These are phyloP conservation scores for Chamaetylas fuelleborni DNA, from an alignment of 2,113 vertebrate genomes.

Conservation along the genomic window DNA sequence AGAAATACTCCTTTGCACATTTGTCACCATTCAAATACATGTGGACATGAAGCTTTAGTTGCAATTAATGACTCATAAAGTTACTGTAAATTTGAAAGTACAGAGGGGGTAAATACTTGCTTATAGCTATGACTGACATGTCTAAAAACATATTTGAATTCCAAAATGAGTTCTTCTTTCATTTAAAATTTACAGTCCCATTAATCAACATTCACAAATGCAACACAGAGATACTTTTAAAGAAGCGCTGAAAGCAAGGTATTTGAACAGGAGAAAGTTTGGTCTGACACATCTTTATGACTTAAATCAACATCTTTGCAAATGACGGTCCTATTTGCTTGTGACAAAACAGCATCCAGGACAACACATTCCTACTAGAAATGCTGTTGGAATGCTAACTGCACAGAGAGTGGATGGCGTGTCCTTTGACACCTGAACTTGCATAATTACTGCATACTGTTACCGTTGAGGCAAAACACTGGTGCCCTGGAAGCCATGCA, in stretches of 20 bases:
- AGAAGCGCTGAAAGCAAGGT: not conserved
- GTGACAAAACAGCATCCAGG: not conserved
- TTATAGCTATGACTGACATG: not conserved
- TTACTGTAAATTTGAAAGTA: not conserved
- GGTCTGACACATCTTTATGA: not conserved
- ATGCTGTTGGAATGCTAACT: not conserved
- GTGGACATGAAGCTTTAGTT: not conserved
- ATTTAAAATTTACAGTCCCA: not conserved
- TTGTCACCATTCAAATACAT: not conserved
- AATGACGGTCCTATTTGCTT: not conserved
- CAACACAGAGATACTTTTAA: not conserved
- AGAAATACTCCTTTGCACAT: not conserved
- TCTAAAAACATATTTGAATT: not conserved
- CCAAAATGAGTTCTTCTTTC: not conserved
- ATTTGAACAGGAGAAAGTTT: not conserved
- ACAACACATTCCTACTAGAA: not conserved
- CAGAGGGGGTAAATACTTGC: not conserved
- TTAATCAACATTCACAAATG: not conserved
- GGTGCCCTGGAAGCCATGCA: not conserved
- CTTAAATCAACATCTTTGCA: not conserved
- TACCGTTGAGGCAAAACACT: not conserved
- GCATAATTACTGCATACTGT: not conserved
- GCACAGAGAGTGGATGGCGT: accelerated
- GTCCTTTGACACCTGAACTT: not conserved
- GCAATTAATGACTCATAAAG: not conserved